Conservation (phyloP, 2,797 vertebrate species). For the Masticophis lateralis region DNA sequence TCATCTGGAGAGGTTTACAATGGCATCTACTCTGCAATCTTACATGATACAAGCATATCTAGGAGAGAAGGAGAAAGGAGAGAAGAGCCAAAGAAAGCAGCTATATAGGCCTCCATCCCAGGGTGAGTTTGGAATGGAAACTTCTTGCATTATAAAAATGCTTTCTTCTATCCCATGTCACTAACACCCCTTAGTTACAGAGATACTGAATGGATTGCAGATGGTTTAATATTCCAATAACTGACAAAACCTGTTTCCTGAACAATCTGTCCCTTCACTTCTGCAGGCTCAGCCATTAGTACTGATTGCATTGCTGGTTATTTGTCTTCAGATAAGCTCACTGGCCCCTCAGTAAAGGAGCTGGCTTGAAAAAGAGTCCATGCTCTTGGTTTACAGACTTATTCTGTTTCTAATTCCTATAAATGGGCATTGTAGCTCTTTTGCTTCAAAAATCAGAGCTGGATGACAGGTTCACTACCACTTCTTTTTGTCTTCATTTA, state of each 20-base stretch:
- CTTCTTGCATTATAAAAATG: not conserved
- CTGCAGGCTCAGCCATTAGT: not conserved
- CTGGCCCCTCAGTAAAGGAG: not conserved
- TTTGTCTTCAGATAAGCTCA: not conserved
- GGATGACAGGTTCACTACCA: not conserved
- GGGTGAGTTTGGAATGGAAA: not conserved
- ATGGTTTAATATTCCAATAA: not conserved
- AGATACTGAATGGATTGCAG: not conserved
- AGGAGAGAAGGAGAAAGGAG: not conserved
- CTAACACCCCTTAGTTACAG: not conserved
- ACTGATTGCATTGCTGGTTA: not conserved
- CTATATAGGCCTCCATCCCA: not conserved
- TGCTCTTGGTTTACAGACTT: not conserved
- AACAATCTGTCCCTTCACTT: not conserved
- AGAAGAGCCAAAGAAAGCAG: not conserved
- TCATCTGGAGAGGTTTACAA: not conserved
- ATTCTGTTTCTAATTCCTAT: not conserved
- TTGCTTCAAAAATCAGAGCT: not conserved
- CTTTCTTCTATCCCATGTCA: not conserved
- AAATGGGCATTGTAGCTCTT: not conserved
- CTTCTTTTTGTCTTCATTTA: not conserved
- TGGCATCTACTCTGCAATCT: not conserved
- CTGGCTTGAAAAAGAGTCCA: not conserved
- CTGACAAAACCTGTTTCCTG: not conserved
- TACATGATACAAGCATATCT: not conserved